Conservation (phyloP, 2,797 vertebrate genomes). For the Steatocranus sp. region DNA sequence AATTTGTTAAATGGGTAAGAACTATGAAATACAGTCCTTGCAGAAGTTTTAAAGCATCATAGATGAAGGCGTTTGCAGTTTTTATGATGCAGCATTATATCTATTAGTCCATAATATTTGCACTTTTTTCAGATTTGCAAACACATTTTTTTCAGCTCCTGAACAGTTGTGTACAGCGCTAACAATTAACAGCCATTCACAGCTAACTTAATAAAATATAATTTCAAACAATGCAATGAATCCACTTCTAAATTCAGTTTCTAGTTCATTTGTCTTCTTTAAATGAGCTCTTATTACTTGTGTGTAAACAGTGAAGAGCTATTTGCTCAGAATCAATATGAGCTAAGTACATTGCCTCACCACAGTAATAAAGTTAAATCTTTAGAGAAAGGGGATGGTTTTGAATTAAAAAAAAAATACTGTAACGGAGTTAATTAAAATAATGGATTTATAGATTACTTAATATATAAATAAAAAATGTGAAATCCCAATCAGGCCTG, state of each 20-base stretch:
- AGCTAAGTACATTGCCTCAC: background rate
- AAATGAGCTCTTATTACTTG: background rate
- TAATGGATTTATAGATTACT: background rate
- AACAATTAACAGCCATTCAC: background rate
- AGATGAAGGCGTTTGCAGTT: background rate
- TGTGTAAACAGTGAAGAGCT: background rate
- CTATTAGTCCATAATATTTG: background rate
- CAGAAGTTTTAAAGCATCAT: background rate
- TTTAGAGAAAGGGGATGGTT: background rate
- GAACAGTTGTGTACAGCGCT: background rate
- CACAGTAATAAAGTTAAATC: background rate
- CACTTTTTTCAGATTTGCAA: background rate
- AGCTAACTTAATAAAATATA: background rate
- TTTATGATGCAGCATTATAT: background rate
- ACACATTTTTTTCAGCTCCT: background rate
- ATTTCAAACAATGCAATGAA: background rate
- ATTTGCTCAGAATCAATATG: background rate
- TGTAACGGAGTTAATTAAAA: background rate
- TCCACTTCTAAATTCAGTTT: background rate
- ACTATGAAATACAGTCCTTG: background rate
- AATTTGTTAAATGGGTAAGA: background rate
- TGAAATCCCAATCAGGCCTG: background rate
- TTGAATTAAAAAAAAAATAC: accelerated
- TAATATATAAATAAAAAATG: background rate
- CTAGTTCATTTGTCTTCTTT: background rate